These are phyloP conservation scores for Notamacropus eugenii DNA, from an alignment of 2,797 vertebrate species.

Conservation along the genomic window DNA sequence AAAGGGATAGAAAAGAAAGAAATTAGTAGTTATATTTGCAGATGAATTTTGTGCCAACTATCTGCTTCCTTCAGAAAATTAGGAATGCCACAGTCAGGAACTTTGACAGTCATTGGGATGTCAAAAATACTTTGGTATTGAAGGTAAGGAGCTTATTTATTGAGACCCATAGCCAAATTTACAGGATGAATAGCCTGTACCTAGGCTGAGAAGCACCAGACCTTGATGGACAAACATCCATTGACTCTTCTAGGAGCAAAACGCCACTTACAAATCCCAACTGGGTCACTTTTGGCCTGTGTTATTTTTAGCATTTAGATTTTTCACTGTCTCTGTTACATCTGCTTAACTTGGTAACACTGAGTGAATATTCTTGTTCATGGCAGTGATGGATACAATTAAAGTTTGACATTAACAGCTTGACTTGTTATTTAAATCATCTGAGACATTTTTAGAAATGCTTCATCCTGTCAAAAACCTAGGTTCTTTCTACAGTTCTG, in stretches of 20 bases:
- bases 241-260: neutral
- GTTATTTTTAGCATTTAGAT: neutral
- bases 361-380: neutral
- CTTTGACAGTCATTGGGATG: neutral
- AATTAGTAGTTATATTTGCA: neutral
- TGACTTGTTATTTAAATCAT: neutral
- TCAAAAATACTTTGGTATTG: neutral
- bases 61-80: neutral
- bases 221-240: neutral
- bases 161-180: neutral
- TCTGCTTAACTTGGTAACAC: neutral
- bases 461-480: neutral
- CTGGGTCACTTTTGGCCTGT: neutral
- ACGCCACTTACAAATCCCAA: neutral
- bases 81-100: neutral
- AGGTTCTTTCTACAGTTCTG: neutral
- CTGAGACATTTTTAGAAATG: neutral
- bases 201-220: neutral
- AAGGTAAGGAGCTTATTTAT: neutral
- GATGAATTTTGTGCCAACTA: neutral
- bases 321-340: neutral
- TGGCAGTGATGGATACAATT: neutral
- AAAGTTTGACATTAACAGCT: neutral
- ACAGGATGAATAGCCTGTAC: neutral
- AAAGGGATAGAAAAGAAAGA: neutral